These are phyloP conservation scores for Noturus placidus DNA, from an alignment of 2,113 vertebrate species.

Conservation along the genomic window DNA sequence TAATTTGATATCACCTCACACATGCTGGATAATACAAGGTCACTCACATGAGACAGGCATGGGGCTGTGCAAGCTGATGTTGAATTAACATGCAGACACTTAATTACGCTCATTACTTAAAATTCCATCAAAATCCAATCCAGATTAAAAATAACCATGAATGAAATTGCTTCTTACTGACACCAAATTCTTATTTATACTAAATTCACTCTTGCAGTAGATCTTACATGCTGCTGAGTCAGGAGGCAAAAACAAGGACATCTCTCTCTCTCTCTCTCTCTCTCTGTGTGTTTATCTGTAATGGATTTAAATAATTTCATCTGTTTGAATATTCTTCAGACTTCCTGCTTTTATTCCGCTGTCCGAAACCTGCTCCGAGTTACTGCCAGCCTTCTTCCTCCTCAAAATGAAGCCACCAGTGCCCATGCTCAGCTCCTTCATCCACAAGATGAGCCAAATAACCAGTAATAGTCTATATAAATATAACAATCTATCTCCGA, in stretches of 20 bases:
- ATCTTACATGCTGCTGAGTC: background rate
- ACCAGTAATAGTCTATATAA: slow-evolving; percentile 66
- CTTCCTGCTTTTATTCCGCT: slow-evolving; percentile 62
- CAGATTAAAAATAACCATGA: background rate
- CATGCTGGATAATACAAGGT: background rate
- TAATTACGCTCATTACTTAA: background rate
- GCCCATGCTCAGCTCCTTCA: slow-evolving; percentile 64
- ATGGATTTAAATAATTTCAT: background rate
- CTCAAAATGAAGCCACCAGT: slow-evolving; percentile 74
- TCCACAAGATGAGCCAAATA: slow-evolving; percentile 70
- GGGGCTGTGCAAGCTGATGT: background rate
- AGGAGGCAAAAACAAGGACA: no score
- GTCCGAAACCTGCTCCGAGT: slow-evolving; percentile 61
- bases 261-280: background rate
- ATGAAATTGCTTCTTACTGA: background rate
- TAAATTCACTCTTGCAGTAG: background rate
- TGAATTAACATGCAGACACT: background rate
- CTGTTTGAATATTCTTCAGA: slow-evolving; percentile 54
- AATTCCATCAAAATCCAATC: background rate
- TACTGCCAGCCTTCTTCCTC: slow-evolving; percentile 75
- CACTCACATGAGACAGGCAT: background rate
- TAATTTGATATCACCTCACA: background rate
- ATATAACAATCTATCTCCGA: background rate
- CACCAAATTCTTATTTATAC: background rate
- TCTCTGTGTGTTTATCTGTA: background rate